Percentiles rank a stretch among this genome's conserved stretches.
Evolutionary conservation across 2,797 vertebrate species (phyloP).

Genomic region (Microcaecilia unicolor): DNA sequence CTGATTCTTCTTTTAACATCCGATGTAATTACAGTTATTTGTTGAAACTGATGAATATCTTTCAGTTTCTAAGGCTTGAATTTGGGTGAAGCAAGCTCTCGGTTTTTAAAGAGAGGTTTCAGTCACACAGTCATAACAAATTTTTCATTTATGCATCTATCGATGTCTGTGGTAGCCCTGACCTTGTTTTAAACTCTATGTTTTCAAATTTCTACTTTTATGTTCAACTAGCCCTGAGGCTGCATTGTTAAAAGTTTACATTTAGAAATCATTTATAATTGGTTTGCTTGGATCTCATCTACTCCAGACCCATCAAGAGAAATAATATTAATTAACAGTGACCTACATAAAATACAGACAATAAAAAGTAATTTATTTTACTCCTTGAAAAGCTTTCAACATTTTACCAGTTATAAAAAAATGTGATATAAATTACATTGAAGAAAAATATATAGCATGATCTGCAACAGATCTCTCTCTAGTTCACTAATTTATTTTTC

Average conservation of each 20-base stretch:
- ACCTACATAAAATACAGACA: conserved; percentile 35
- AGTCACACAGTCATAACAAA: too few species aligned
- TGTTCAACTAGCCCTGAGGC: conserved; percentile 47
- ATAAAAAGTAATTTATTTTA: conserved; percentile 23
- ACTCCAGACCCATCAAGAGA: conserved; percentile 40
- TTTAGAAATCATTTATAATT: conserved; percentile 50
- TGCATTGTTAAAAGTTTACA: conserved; percentile 51
- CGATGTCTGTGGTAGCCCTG: conserved; percentile 28
- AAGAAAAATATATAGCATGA: neutral
- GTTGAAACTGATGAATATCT: too few species aligned
- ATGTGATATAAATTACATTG: conserved; percentile 10
- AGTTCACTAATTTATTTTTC: conserved; percentile 18
- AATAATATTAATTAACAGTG: conserved; percentile 39
- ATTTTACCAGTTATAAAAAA: conserved; percentile 21
- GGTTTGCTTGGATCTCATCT: conserved; percentile 47
- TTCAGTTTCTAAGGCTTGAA: too few species aligned
- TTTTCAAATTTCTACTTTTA: conserved; percentile 55
- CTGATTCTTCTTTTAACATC: too few species aligned
- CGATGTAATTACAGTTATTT: too few species aligned
- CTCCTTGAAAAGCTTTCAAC: conserved; percentile 9
- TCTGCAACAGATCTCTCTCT: conserved; percentile 3
- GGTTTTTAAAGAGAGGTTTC: too few species aligned
- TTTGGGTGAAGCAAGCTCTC: too few species aligned
- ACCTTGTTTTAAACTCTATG: conserved; percentile 44
- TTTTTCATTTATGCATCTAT: too few species aligned